Conservation (phyloP, 2,113 vertebrate species). For the Melozone crissalis region DNA sequence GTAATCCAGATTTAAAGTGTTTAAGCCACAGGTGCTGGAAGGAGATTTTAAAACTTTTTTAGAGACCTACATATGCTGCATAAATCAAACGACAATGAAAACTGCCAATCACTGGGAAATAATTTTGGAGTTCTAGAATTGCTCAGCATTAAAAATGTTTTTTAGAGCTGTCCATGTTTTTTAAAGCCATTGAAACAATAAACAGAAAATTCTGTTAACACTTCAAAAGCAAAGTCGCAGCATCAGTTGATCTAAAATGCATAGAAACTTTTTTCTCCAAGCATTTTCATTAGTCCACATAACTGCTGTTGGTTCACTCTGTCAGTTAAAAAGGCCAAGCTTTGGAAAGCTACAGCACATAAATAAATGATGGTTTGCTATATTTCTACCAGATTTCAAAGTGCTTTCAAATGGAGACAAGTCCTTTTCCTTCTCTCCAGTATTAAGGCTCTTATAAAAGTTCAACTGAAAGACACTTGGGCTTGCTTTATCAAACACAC, state of each 20-base stretch:
- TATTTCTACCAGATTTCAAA: constrained; percentile 6
- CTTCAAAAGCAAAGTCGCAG: background rate
- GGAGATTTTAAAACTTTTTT: background rate
- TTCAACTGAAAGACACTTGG: constrained; percentile 34
- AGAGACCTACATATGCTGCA: background rate
- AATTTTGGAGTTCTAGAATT: background rate
- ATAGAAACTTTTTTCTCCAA: background rate
- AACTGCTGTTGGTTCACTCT: background rate
- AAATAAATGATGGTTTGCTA: background rate
- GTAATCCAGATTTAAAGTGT: background rate
- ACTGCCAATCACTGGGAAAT: background rate
- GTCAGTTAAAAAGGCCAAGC: background rate
- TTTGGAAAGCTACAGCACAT: background rate
- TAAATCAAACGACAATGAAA: background rate
- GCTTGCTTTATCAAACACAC: background rate
- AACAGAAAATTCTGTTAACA: background rate
- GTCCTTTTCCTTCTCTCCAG: constrained; percentile 12
- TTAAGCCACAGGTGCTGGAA: background rate
- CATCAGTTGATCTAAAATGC: background rate
- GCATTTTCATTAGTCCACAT: background rate
- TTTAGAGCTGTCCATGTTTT: background rate
- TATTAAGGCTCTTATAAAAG: constrained; percentile 37
- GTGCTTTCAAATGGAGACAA: constrained; percentile 34
- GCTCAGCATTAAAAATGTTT: background rate
- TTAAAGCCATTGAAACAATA: constrained; percentile 10